These are phyloP conservation scores for Odocoileus virginianus DNA, from an alignment of 2,113 vertebrate species.

Conservation along the genomic window DNA sequence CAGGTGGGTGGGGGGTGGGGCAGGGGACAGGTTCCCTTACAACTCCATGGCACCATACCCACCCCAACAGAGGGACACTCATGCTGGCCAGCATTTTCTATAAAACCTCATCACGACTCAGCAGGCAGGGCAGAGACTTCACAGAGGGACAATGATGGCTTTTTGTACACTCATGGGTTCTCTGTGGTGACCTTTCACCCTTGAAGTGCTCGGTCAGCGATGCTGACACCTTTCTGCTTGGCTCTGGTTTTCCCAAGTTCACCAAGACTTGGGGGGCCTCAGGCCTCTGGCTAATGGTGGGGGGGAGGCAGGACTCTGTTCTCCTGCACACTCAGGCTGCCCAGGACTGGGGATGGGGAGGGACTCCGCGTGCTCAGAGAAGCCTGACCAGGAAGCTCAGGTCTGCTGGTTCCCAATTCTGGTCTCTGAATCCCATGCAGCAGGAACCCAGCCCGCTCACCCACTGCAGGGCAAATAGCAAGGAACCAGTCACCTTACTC, in stretches of 20 bases:
- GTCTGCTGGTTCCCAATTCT: background rate
- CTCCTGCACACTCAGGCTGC: background rate
- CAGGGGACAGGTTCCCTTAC: background rate
- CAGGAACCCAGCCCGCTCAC: background rate
- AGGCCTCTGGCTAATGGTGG: background rate
- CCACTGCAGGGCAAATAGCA: conserved; percentile 23
- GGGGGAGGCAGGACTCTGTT: background rate
- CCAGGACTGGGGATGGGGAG: background rate
- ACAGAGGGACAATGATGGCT: background rate
- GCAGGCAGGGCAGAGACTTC: background rate
- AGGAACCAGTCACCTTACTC: background rate
- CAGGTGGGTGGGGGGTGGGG: background rate
- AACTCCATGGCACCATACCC: background rate
- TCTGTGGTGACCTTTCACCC: background rate
- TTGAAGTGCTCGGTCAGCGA: background rate
- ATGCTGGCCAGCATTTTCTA: background rate
- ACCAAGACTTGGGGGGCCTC: background rate
- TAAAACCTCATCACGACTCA: background rate
- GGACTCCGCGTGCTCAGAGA: background rate
- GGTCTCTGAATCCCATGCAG: background rate
- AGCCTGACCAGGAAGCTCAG: background rate
- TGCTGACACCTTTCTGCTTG: background rate
- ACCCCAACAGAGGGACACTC: background rate
- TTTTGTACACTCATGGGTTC: background rate
- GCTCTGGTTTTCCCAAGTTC: background rate